phyloP scores from a whole-genome alignment of 2,113 vertebrate species.

The Pygoscelis antarcticus region DNA sequence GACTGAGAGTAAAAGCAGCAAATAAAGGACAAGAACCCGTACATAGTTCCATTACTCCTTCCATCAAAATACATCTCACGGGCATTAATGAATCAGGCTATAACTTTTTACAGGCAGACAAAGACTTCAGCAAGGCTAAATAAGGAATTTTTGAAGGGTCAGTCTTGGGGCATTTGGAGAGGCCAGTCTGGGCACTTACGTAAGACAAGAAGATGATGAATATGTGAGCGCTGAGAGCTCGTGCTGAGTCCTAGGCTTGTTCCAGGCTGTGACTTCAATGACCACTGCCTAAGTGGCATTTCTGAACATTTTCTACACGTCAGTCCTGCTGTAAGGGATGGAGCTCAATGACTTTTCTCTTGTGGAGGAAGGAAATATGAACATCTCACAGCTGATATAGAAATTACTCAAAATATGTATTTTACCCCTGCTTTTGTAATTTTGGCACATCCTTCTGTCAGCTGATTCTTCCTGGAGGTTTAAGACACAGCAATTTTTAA shows the following conservation, averaged over 20 bases:
- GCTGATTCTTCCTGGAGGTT: neutral
- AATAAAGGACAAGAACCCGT: neutral
- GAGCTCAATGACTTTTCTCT: neutral
- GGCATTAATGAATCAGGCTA: neutral
- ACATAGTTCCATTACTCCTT: neutral
- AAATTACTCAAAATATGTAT: neutral
- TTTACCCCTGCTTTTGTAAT: neutral
- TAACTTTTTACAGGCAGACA: conserved; percentile 20
- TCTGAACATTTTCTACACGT: neutral
- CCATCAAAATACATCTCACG: neutral
- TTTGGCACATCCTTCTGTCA: neutral
- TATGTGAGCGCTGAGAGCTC: neutral
- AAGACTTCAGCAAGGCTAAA: neutral
- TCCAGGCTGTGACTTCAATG: neutral
- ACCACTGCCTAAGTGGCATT: neutral
- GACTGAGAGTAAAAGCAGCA: neutral
- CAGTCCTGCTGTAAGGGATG: neutral
- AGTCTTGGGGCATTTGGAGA: neutral
- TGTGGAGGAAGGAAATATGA: neutral
- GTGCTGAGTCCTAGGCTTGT: neutral
- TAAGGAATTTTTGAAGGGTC: conserved; percentile 15
- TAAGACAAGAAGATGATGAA: conserved; percentile 34
- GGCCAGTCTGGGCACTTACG: conserved; percentile 11
- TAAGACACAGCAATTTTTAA: neutral
- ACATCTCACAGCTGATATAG: neutral